Evolutionary conservation across 2,113 vertebrate genomes (phyloP), one percentile per base, ranked within the genome.

Genomic region (Sciurus niger): DNA sequence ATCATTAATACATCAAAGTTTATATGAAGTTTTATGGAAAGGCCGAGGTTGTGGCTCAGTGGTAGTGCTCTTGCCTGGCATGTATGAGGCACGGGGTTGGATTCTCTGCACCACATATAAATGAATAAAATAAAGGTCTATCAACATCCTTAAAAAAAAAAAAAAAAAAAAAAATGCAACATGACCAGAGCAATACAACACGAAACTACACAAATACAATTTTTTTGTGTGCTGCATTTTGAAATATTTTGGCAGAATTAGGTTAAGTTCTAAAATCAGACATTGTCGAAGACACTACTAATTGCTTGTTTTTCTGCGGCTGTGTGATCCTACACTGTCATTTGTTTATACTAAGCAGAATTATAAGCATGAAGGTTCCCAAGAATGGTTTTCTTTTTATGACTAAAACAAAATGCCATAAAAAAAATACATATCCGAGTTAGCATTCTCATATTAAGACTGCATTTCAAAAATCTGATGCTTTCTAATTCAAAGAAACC

Each of bases 381-480:
- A 91, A 95, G 58, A 72, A 76, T 18, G 65, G 34, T 53, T 85
- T 74, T 22, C 80, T 83, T 92, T 46, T 78, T 28, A 24, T 72
- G 67, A 96, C 65, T 86, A 95, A 92, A 96, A 74, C 1, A 68
- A 76, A 98, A 40, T 58, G 18, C 32, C 22, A 58, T 58, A 48
- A 93, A 85, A 85, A 87, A 73, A 94, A 32, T 88, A 67, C 40
- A 40, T 40, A 4, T 89, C 53, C 90, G 95, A 95, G 72, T 86
- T 67, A 90, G 17, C 37, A 95, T 24, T 95, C 28, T 91, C 76
- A 84, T 96, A 97, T 48, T 7, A 43, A 43, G 40, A 86, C 2
- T 89, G 2, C 25, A 90, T 76, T 88, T 93, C 16, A 43, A 88
- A 90, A 88, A 72, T 53, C 58, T 34, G 89, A 67, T 91, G 22